Evolutionary conservation across 2,888 invertebrate genomes (phyloP), one percentile per base, ranked within the genome.

Genomic region (Lithosia quadra): DNA sequence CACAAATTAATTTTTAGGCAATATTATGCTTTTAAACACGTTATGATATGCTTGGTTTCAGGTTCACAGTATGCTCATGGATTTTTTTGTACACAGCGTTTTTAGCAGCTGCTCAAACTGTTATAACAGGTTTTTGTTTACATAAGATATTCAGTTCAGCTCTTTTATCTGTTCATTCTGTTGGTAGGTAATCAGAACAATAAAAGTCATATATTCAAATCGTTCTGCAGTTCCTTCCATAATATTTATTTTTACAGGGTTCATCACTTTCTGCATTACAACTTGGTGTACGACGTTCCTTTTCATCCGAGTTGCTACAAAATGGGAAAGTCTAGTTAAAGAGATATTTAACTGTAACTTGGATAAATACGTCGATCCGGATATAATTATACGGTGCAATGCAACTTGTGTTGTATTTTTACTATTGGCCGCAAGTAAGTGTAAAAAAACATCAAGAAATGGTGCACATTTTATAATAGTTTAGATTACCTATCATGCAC

Each of bases 271-370:
- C 67, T 87, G 79, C 33, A 21, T 69, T 0, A 73, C 85, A 1
- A 81, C 79, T 60, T 81, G 74, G 57, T 13, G 80, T 0, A 85
- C 86, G 0, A 87, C 84, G 0, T 70, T 88, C 7, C 49, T 84
- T 0, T 90, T 88, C 49, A 65, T 91, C 0, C 76, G 85, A 0
- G 70, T 89, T 5, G 85, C 88, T 11, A 71, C 66, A 2, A 90
- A 84, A 77, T 92, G 92, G 91, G 84, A 86, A 9, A 33, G 36
- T 2, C 71, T 92, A 2, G 75, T 87, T 67, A 83, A 77, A 18
- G 78, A 87, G 33, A 76, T 92, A 7, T 68, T 73, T 0, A 73
- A 80, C 11, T 83, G 85, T 4, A 70, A 71, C 2, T 73, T 91
- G 7, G 78, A 89, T 33, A 84, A 87, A 28, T 88, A 90, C 56